A percentile compares a stretch with the other conserved stretches of the same genome.
phyloP scores from a whole-genome alignment of 2,113 vertebrate species.

The Stegostoma tigrinum region DNA sequence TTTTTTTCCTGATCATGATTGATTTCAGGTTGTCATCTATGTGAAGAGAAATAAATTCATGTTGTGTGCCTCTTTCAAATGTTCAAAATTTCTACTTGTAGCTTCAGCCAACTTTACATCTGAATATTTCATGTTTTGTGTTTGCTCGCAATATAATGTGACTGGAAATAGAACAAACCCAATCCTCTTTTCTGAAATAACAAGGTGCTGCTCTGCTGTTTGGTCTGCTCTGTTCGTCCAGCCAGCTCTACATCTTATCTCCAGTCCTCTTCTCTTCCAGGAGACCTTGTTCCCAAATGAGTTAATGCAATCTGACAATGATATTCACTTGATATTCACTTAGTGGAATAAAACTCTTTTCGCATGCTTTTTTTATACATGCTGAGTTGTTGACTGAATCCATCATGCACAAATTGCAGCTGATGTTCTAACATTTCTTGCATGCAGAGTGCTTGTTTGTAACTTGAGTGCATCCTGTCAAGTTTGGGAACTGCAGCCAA shows the following conservation, averaged over 20 bases:
- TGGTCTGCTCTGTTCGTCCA: no score
- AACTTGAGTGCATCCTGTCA: not conserved
- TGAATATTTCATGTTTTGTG: not conserved
- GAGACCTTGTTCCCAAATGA: no score
- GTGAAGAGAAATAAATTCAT: not conserved
- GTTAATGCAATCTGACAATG: no score
- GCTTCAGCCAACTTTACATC: not conserved
- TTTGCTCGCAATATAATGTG: not conserved
- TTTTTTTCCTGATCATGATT: not conserved
- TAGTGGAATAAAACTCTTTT: not conserved
- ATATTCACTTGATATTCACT: not conserved
- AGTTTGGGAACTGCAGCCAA: not conserved
- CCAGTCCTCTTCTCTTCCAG: not conserved
- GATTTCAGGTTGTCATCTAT: no score
- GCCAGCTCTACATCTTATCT: no score
- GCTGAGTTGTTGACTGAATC: conserved; percentile 28
- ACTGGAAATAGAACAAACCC: not conserved
- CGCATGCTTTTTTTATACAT: not conserved
- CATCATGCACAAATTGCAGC: conserved; percentile 24
- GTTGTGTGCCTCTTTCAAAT: not conserved
- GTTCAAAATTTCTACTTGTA: not conserved
- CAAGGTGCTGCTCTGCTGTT: no score
- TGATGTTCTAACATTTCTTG: not conserved
- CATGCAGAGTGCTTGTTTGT: not conserved
- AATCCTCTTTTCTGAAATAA: not conserved